A percentile compares a stretch with the other conserved stretches of the same genome.
phyloP scores from a whole-genome alignment of 2,113 vertebrate species.

The Arenaria interpres region DNA sequence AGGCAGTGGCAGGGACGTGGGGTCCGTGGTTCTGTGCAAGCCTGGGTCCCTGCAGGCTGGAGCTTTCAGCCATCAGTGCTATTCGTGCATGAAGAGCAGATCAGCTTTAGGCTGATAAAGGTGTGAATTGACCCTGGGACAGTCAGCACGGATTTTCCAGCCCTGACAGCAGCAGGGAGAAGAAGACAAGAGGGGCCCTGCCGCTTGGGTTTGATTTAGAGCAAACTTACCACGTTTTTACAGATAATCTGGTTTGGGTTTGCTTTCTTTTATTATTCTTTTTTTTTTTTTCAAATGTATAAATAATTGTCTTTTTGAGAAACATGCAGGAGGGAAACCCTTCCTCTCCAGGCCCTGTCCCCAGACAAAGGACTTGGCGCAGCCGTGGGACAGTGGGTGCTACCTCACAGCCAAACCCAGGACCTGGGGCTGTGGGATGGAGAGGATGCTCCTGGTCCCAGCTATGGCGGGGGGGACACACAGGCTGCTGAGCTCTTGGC shows the following conservation, averaged over 20 bases:
- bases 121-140: not conserved
- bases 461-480: rapidly evolving
- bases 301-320: not conserved
- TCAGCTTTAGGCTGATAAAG: not conserved
- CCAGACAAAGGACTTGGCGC: rapidly evolving
- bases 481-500: rapidly evolving
- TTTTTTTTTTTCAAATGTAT: not conserved
- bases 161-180: not conserved
- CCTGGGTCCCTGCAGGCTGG: not conserved
- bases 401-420: not conserved
- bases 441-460: not conserved
- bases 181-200: not conserved
- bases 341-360: not conserved
- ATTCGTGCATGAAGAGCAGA: rapidly evolving
- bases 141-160: not conserved
- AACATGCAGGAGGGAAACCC: not conserved
- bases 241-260: not conserved
- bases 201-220: not conserved
- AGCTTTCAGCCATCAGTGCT: not conserved
- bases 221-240: not conserved
- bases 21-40: rapidly evolving
- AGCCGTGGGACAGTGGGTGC: rapidly evolving
- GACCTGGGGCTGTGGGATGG: not conserved
- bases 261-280: not conserved
- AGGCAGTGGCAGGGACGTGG: rapidly evolving